phyloP scores from a whole-genome alignment of 2,797 vertebrate genomes.

The Iguana delicatissima region DNA sequence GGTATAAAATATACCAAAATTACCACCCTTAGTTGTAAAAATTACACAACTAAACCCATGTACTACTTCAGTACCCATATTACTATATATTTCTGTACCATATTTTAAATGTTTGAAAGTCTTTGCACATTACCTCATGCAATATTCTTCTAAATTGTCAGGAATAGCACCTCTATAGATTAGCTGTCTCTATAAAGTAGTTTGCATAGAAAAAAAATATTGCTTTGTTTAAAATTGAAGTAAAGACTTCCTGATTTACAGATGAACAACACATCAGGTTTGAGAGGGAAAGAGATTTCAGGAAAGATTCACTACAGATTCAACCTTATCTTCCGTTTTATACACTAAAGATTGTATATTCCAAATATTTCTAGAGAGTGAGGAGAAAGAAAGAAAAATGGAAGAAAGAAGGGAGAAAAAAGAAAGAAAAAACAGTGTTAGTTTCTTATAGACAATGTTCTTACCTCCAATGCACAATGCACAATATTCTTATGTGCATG shows the following conservation, averaged over 20 bases:
- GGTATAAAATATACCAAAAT: background rate
- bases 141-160: background rate
- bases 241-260: background rate
- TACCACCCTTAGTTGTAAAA: too few species aligned
- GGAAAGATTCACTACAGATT: background rate
- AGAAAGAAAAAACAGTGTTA: too few species aligned
- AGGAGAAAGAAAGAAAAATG: background rate
- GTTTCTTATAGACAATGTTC: too few species aligned
- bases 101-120: background rate
- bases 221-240: background rate
- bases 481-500: too few species aligned
- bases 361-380: too few species aligned
- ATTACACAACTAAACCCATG: background rate
- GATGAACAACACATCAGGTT: background rate
- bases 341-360: background rate
- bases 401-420: background rate
- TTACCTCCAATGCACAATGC: too few species aligned
- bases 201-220: background rate
- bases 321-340: background rate
- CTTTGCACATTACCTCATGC: background rate
- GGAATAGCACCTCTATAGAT: background rate
- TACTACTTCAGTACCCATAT: background rate
- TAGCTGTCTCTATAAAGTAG: background rate
- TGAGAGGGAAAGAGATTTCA: background rate
- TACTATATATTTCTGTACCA: background rate